Evolutionary conservation across 2,797 vertebrate species (phyloP).

Genomic region (Alfaro cultratus): DNA sequence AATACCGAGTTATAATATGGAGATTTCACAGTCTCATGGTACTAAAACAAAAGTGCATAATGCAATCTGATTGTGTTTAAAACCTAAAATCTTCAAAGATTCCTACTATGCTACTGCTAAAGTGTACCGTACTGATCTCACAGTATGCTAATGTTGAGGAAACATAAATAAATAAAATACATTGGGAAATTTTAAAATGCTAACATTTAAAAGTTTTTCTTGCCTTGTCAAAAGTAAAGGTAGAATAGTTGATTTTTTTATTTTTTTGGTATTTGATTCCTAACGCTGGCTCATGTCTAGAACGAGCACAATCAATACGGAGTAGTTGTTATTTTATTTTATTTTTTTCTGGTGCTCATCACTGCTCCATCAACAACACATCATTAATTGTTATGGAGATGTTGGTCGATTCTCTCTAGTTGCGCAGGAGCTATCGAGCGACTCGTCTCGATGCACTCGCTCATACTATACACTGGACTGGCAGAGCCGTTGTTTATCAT

Average conservation of each 20-base stretch:
- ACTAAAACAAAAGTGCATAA: background rate
- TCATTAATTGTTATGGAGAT: slow-evolving; percentile 1
- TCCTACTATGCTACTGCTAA: background rate
- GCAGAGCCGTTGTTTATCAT: slow-evolving; percentile 38
- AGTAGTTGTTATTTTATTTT: background rate
- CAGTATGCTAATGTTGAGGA: background rate
- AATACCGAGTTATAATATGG: background rate
- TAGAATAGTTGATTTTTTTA: too few species aligned
- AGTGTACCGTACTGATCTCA: background rate
- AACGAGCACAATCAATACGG: background rate
- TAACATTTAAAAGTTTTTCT: background rate
- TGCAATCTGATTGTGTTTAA: background rate
- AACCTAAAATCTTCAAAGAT: background rate
- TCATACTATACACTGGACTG: slow-evolving; percentile 72
- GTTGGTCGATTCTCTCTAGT: slow-evolving; percentile 51
- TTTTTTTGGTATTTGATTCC: background rate
- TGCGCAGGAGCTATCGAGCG: slow-evolving; percentile 55
- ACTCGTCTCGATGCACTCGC: slow-evolving; percentile 26
- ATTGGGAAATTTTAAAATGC: background rate
- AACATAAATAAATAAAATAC: background rate
- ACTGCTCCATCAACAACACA: slow-evolving; percentile 34
- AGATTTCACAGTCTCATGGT: background rate
- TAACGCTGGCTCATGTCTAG: background rate
- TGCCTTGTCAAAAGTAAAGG: background rate
- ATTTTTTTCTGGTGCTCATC: slow-evolving; percentile 33